Base-by-base conservation (phyloP, 1,140 invertebrate species). In the Galleria mellonella region DNA sequence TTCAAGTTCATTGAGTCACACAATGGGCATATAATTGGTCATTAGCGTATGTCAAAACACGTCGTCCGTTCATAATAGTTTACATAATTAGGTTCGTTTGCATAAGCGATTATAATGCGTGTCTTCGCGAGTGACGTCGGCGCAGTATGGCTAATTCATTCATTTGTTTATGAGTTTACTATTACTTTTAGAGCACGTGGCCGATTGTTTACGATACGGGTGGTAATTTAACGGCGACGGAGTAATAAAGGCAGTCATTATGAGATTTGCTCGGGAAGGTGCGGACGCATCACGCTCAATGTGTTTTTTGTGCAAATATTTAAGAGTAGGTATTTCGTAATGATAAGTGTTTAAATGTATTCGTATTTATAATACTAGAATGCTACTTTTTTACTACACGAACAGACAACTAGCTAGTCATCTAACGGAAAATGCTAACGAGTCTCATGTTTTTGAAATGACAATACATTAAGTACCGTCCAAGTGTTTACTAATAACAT, bases 1-100 rank as follows among this genome's bases (percentile, higher is more conserved):
- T 69, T 75, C 75, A 81, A 84, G 79, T 82, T 84, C 75, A 82
- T 56, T 70, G 74, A 75, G 63, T 64, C 66, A 67, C 65, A 78
- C 81, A 83, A 81, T 77, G 65, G 64, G 46, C 62, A 69, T 67
- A 70, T 82, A 81, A 82, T 84, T 79, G 75, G 63, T 70, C 63
- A 63, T 78, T 71, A 79, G 72, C 60, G 69, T 68, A 75, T 79
- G 78, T 81, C 75, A 78, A 81, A 83, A 84, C 76, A 78, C 51
- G 62, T 55, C 63, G 62, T 51, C 58, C 55, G 69, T 64, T 72
- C 70, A 74, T 77, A 73, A 72, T 67, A 70, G 61, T 83, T 84
- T 79, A 84, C 77, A 82, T 83, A 83, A 83, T 82, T 77, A 74
- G 69, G 32, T 37, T 71, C 65, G 78, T 85, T 85, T 73, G 75